phyloP scores from a whole-genome alignment of 1,140 invertebrate genomes.

The Paramacrobiotus metropolitanus region DNA sequence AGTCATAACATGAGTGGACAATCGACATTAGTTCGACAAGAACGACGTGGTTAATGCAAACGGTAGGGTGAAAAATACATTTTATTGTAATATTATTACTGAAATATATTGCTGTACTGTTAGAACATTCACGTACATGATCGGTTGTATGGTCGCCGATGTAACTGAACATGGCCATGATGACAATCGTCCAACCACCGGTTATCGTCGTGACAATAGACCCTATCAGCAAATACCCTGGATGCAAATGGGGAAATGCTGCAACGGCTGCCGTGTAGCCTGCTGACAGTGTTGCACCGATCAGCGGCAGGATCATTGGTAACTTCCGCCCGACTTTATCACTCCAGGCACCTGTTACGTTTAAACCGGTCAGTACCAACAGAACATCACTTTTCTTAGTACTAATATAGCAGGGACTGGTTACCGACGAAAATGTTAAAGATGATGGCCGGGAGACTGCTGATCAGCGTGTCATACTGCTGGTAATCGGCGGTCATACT shows the following conservation, averaged over 20 bases:
- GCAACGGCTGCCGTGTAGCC: too few species aligned
- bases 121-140: too few species aligned
- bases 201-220: neutral
- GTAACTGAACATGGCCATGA: constrained; percentile 3
- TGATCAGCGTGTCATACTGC: neutral
- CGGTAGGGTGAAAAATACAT: neutral
- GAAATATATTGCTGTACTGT: neutral
- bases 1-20: neutral
- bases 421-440: neutral
- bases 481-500: neutral
- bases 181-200: neutral
- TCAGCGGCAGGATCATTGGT: neutral
- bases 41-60: neutral
- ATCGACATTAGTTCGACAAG: neutral
- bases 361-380: too few species aligned
- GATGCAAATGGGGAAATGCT: neutral
- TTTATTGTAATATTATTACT: neutral
- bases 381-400: too few species aligned
- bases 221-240: neutral
- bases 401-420: too few species aligned
- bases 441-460: neutral
- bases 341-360: neutral
- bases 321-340: neutral
- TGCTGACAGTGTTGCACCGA: too few species aligned
- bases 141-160: neutral